Evolutionary conservation across 2,888 invertebrate species (phyloP).

Genomic region (Tinea pellionella): DNA sequence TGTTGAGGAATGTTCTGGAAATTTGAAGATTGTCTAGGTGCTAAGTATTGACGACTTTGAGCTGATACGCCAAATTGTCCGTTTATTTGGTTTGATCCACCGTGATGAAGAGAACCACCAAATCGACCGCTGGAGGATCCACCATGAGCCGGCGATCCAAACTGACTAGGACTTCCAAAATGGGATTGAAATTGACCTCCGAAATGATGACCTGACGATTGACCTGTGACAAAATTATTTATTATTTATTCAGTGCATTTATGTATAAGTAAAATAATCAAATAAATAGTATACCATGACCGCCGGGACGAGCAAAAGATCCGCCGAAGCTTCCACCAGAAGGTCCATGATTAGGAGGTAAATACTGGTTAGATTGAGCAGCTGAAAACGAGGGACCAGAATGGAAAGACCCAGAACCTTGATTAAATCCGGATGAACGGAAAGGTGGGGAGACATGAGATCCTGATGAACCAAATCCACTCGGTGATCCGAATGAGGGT

Average conservation of each 20-base stretch:
- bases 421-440: not conserved
- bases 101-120: not conserved
- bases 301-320: not conserved
- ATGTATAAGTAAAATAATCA: too few relatives aligned
- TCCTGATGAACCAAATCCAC: constrained; percentile 16
- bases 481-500: not conserved
- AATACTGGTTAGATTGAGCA: constrained; percentile 49
- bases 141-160: constrained; percentile 4
- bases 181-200: not conserved
- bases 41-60: constrained; percentile 42
- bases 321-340: constrained; percentile 18
- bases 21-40: constrained; percentile 33
- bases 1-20: constrained; percentile 45
- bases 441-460: not conserved
- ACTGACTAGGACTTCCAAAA: constrained; percentile 12
- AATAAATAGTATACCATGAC: not conserved
- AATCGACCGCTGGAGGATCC: constrained; percentile 4
- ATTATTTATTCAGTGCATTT: too few relatives aligned
- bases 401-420: constrained; percentile 14
- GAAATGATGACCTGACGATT: not conserved
- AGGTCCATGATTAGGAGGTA: constrained; percentile 46
- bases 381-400: constrained; percentile 26
- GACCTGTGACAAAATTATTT: not conserved
- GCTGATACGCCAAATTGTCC: constrained; percentile 10
- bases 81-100: not conserved